Percentiles rank a stretch among this genome's conserved stretches.
These are phyloP conservation scores for Anabas testudineus DNA, from an alignment of 2,797 vertebrate species.

Conservation along the genomic window DNA sequence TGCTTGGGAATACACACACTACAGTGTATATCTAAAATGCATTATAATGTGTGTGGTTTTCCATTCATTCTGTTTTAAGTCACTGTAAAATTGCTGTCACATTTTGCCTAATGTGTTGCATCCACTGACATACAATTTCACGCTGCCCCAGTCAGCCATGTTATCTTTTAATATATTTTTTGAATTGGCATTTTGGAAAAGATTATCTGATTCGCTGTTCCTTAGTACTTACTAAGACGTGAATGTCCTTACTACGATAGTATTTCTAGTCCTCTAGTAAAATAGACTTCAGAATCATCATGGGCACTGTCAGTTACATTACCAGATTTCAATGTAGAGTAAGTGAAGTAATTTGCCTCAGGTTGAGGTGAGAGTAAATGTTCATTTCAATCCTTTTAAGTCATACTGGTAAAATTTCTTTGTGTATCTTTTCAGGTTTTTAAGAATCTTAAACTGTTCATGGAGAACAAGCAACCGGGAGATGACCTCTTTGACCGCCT, in stretches of 20 bases:
- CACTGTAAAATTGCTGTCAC: no score
- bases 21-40: not conserved
- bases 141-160: not conserved
- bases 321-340: not conserved
- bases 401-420: not conserved
- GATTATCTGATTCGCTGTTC: not conserved
- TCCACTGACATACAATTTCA: not conserved
- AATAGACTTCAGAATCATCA: not conserved
- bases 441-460: conserved; percentile 86
- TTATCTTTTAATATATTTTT: not conserved
- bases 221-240: not conserved
- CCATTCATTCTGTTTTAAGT: not conserved
- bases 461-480: conserved; percentile 82
- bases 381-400: not conserved
- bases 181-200: not conserved
- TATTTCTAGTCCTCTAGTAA: not conserved
- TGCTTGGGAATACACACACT: conserved; percentile 4
- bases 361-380: not conserved
- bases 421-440: conserved; percentile 81
- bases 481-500: conserved; percentile 87
- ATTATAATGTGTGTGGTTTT: not conserved
- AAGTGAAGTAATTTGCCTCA: not conserved
- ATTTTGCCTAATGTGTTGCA: not conserved
- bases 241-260: not conserved
- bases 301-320: not conserved